These are phyloP conservation scores for Aplochiton taeniatus DNA, from an alignment of 2,797 vertebrate genomes.

Conservation along the genomic window DNA sequence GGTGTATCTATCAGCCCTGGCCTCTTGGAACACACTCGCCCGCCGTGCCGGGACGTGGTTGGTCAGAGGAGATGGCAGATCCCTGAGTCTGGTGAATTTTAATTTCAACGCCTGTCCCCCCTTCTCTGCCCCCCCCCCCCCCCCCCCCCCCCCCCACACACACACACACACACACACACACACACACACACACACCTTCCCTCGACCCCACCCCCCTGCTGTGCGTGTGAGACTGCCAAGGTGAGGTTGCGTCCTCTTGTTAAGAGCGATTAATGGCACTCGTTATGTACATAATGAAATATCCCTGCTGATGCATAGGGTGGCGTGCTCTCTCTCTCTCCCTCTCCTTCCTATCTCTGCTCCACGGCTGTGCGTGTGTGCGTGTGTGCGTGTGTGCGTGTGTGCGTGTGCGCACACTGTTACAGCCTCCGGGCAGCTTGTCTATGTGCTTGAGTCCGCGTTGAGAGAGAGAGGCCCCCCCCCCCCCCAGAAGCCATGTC, in stretches of 20 bases:
- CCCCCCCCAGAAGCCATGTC: slow-evolving; percentile 41
- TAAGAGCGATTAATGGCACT: slow-evolving; percentile 82
- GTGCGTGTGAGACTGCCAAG: slow-evolving; percentile 74
- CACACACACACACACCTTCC: no score
- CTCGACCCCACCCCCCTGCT: slow-evolving; percentile 55
- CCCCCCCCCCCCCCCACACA: slow-evolving; percentile 11
- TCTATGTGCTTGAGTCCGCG: slow-evolving; percentile 59
- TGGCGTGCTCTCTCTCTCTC: slow-evolving; percentile 57
- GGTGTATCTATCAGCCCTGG: not conserved
- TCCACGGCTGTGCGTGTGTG: slow-evolving; percentile 15
- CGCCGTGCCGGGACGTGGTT: slow-evolving; percentile 6
- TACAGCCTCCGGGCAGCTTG: slow-evolving; percentile 61
- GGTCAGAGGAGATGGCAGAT: slow-evolving; percentile 68
- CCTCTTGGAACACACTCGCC: not conserved
- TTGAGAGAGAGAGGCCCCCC: slow-evolving; percentile 23
- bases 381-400: not conserved
- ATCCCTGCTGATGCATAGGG: slow-evolving; percentile 75
- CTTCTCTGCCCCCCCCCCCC: not conserved
- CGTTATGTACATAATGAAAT: slow-evolving; percentile 82
- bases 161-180: no score
- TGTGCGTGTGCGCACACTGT: slow-evolving; percentile 33
- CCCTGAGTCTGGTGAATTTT: slow-evolving; percentile 72
- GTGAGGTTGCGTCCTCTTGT: slow-evolving; percentile 83
- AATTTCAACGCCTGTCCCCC: slow-evolving; percentile 53
- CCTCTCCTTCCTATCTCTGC: slow-evolving; percentile 11